Evolutionary conservation across 2,888 invertebrate species (phyloP).

Genomic region (Patella ulyssiponensis): DNA sequence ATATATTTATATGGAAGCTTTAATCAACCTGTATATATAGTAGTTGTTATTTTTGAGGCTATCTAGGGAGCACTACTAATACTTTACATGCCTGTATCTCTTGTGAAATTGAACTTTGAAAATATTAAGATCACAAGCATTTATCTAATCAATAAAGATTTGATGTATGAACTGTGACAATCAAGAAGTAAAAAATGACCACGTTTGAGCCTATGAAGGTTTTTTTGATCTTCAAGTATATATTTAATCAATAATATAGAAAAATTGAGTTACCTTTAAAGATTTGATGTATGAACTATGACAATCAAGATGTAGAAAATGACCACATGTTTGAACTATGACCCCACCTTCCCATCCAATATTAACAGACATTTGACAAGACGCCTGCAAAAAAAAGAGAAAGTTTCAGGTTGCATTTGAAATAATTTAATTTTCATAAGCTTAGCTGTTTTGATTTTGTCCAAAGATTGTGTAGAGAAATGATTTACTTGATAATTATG

Average conservation of each 20-base stretch:
- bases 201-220: too few species aligned
- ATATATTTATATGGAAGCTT: not conserved
- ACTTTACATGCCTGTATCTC: too few species aligned
- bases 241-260: not conserved
- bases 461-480: too few species aligned
- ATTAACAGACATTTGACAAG: conserved; percentile 61
- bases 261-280: conserved; percentile 75
- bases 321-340: conserved; percentile 95
- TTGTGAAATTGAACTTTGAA: too few species aligned
- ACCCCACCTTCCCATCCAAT: conserved; percentile 79
- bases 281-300: conserved; percentile 91
- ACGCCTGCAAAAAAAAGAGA: conserved; percentile 45
- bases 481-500: too few species aligned
- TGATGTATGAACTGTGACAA: conserved; percentile 92
- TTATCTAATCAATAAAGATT: conserved; percentile 74
- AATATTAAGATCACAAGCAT: too few species aligned
- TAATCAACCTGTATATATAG: not conserved
- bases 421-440: not conserved
- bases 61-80: too few species aligned
- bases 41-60: too few species aligned
- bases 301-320: conserved; percentile 95
- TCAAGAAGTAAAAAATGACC: conserved; percentile 97
- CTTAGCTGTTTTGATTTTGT: too few species aligned
- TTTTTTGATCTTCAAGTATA: not conserved
- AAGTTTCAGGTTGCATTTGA: not conserved